Conservation (phyloP, 2,797 vertebrate species). For the Ciconia nigra region DNA sequence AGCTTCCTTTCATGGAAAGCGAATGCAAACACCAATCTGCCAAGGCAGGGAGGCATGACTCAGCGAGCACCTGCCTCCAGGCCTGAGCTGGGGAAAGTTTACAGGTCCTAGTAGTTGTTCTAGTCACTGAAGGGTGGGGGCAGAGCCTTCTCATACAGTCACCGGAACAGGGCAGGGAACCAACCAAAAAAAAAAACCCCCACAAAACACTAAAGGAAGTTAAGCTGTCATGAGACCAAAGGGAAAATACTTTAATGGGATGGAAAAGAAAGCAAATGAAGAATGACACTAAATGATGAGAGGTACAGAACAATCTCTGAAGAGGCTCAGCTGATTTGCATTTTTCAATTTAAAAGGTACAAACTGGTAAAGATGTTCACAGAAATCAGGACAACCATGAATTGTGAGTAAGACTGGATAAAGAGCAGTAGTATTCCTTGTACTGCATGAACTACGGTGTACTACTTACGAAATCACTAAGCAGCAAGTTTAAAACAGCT, state of each 20-base stretch:
- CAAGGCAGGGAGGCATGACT: neutral
- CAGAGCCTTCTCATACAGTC: neutral
- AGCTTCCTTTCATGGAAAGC: neutral
- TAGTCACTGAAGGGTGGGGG: neutral
- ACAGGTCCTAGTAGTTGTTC: neutral
- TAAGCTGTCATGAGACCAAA: neutral
- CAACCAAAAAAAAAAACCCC: rapidly evolving
- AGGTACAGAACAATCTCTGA: neutral
- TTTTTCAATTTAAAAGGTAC: neutral
- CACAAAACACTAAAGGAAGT: neutral
- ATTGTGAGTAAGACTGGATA: neutral
- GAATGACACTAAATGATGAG: neutral
- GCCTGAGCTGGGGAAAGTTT: neutral
- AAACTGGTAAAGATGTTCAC: neutral
- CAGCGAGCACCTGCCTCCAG: neutral
- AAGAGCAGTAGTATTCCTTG: neutral
- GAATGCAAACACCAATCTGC: neutral
- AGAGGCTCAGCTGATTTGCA: neutral
- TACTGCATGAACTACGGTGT: neutral
- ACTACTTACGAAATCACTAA: neutral
- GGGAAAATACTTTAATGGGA: neutral
- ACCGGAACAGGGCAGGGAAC: no score
- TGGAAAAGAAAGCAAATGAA: neutral
- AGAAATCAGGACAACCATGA: neutral
- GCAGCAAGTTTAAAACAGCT: neutral